Conservation (phyloP, 2,113 vertebrate genomes). For the Centropristis striata region DNA sequence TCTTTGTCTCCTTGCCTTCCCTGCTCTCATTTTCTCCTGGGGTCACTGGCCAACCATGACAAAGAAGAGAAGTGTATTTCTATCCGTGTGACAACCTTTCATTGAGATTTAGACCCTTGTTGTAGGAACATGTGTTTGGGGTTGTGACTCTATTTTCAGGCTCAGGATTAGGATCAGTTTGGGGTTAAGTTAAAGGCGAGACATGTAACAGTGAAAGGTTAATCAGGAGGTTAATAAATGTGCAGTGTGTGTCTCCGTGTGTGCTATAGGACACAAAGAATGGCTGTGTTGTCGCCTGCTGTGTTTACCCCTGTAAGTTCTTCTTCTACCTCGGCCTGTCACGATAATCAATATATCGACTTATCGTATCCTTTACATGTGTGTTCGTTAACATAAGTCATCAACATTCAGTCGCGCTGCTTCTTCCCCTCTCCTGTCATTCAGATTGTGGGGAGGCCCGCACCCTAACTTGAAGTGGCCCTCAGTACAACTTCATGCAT, state of each 20-base stretch:
- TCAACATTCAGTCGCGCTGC: too few species aligned
- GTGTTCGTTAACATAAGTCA: too few species aligned
- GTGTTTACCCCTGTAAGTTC: conserved; percentile 20
- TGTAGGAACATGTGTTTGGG: background rate
- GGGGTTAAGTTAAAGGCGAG: conserved; percentile 15
- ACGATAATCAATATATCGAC: too few species aligned
- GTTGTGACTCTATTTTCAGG: background rate
- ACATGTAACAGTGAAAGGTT: conserved; percentile 9
- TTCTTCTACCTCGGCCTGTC: too few species aligned
- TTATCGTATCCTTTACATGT: too few species aligned
- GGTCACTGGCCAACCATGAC: conserved; percentile 73
- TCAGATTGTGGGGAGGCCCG: too few species aligned
- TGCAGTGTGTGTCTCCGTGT: background rate
- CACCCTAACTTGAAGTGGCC: too few species aligned
- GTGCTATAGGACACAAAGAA: background rate
- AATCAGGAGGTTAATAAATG: conserved; percentile 14
- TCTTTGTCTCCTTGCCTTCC: conserved; percentile 37
- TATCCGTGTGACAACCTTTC: conserved; percentile 23
- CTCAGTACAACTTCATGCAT: too few species aligned
- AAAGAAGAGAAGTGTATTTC: conserved; percentile 6
- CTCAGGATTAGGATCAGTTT: background rate
- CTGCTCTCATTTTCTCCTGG: conserved; percentile 48
- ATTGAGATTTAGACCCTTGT: conserved; percentile 21
- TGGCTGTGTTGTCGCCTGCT: conserved; percentile 24
- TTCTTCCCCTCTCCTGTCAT: too few species aligned